Percentiles rank a stretch among this genome's conserved stretches.
phyloP scores from a whole-genome alignment of 2,113 vertebrate genomes.

The Bagarius yarrelli region DNA sequence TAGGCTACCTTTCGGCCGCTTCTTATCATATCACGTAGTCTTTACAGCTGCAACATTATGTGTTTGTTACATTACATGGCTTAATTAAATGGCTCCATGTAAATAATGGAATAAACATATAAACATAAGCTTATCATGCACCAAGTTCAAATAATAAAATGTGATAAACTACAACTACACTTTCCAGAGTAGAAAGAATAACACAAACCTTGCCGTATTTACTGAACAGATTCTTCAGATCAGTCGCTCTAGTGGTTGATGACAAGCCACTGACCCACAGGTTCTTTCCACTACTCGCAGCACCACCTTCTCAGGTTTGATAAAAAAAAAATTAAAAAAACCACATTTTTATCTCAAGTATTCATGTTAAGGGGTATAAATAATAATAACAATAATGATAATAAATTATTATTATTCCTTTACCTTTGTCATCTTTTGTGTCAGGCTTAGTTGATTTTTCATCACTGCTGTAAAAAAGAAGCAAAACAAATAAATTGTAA shows the following conservation, averaged over 20 bases:
- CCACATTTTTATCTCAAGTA: background rate
- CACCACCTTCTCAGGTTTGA: constrained; percentile 47
- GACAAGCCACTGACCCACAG: constrained; percentile 97
- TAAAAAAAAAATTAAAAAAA: background rate
- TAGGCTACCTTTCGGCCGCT: no score
- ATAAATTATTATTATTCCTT: no score
- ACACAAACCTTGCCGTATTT: constrained; percentile 89
- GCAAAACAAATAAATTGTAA: constrained; percentile 23
- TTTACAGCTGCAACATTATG: no score
- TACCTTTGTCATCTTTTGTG: constrained; percentile 91
- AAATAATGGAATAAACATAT: background rate
- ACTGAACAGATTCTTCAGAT: constrained; percentile 96
- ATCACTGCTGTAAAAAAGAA: constrained; percentile 75
- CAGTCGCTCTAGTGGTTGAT: constrained; percentile 91
- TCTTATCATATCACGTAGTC: no score
- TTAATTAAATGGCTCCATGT: no score
- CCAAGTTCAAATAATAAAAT: background rate
- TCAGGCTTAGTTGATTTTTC: constrained; percentile 76
- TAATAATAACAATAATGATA: background rate
- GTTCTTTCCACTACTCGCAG: constrained; percentile 76
- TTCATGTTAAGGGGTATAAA: background rate
- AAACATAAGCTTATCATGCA: background rate
- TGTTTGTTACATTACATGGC: background rate
- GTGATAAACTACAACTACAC: no score
- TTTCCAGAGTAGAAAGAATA: background rate